Evolutionary conservation across 1,140 invertebrate species (phyloP).

Genomic region (Solenopsis invicta): DNA sequence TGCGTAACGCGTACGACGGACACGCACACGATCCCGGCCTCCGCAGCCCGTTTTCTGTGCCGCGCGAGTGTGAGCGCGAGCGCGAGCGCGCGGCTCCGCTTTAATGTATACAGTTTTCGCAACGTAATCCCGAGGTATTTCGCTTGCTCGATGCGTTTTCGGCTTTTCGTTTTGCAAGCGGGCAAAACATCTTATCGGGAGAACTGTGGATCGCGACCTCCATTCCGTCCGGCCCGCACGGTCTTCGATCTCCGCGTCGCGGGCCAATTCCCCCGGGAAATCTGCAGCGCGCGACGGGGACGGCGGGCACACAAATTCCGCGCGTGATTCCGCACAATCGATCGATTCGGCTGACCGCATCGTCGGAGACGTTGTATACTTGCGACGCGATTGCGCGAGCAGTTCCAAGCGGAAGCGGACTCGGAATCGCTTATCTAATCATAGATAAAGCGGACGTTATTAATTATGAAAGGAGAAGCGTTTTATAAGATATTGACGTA

Average conservation of each 20-base stretch:
- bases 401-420: not conserved
- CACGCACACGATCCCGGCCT: constrained; percentile 20
- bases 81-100: constrained; percentile 42
- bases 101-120: constrained; percentile 83
- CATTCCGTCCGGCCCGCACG: constrained; percentile 7
- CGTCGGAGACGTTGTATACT: no score
- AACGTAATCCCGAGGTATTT: constrained; percentile 77
- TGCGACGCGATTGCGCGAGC: not conserved
- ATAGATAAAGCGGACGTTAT: not conserved
- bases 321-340: not conserved
- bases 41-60: constrained; percentile 77
- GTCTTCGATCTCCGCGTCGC: not conserved
- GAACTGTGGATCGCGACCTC: constrained; percentile 41
- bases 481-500: not conserved
- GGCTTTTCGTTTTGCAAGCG: constrained; percentile 77
- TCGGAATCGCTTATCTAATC: constrained; percentile 5
- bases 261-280: not conserved
- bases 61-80: not conserved
- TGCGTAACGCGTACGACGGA: constrained; percentile 53
- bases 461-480: not conserved
- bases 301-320: not conserved
- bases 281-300: not conserved
- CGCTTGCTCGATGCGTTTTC: constrained; percentile 83
- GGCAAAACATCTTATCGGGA: constrained; percentile 30
- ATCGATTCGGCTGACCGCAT: not conserved